Conservation (phyloP, 2,797 vertebrate genomes). For the Hipposideros larvatus region DNA sequence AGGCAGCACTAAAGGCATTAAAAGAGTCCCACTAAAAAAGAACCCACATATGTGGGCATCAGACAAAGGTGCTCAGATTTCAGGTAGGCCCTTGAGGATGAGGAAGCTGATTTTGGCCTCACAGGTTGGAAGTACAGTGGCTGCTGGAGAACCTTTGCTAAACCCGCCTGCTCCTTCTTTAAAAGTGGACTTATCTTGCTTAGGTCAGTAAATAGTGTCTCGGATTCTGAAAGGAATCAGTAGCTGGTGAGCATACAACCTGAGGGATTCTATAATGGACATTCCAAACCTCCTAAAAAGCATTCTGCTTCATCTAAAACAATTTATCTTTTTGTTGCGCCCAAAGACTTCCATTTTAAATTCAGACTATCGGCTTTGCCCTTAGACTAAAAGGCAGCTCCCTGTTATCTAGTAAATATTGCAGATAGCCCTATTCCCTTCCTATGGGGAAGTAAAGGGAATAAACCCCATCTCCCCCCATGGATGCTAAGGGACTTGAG, state of each 20-base stretch:
- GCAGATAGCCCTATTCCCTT: not conserved
- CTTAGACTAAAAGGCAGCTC: constrained; percentile 40
- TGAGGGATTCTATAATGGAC: not conserved
- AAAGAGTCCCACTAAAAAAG: not conserved
- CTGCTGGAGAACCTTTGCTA: not conserved
- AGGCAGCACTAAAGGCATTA: not conserved
- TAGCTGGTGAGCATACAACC: not conserved
- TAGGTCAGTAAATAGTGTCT: not conserved
- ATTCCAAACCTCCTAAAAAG: constrained; percentile 28
- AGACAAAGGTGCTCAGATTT: constrained; percentile 23
- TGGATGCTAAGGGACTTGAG: not conserved
- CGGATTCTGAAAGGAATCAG: constrained; percentile 14
- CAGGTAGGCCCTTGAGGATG: not conserved
- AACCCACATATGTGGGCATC: not conserved
- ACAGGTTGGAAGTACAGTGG: not conserved
- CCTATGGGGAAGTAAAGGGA: not conserved
- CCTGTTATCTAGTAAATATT: not conserved
- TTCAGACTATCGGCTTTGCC: constrained; percentile 13
- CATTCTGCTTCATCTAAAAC: not conserved
- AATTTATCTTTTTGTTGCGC: not conserved
- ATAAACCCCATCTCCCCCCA: not conserved
- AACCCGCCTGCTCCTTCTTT: not conserved
- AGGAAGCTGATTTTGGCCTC: not conserved
- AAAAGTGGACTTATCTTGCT: not conserved
- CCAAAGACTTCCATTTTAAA: constrained; percentile 4